Conservation (phyloP, 2,888 invertebrate genomes). For the Cosmia pyralina region DNA sequence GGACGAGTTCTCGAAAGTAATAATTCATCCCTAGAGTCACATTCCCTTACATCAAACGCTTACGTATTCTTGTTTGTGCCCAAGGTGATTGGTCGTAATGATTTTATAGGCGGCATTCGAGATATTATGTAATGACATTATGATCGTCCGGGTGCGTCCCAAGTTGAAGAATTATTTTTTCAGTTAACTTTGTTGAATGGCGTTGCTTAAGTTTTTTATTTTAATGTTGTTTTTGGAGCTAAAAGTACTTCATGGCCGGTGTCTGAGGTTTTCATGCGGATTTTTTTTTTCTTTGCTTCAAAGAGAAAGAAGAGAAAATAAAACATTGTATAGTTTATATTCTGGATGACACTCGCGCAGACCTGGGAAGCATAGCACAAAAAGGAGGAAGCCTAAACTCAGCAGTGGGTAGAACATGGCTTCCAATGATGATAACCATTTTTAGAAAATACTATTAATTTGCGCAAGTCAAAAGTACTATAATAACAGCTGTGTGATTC, state of each 20-base stretch:
- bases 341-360: no score
- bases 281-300: no score
- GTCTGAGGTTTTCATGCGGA: no score
- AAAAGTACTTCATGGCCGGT: no score
- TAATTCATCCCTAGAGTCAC: slow-evolving; percentile 10
- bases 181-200: slow-evolving; percentile 14
- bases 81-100: slow-evolving; percentile 54
- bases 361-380: no score
- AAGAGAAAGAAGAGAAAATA: no score
- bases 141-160: slow-evolving; percentile 32
- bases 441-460: background rate
- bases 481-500: no score
- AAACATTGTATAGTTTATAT: no score
- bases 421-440: background rate
- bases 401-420: no score
- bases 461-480: background rate
- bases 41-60: slow-evolving; percentile 16
- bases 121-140: slow-evolving; percentile 58
- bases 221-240: no score
- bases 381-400: background rate
- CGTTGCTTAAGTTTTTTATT: background rate
- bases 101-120: slow-evolving; percentile 60
- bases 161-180: slow-evolving; percentile 46
- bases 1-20: background rate
- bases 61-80: slow-evolving; percentile 52